These are phyloP conservation scores for Scomber japonicus DNA, from an alignment of 2,113 vertebrate species.

Conservation along the genomic window DNA sequence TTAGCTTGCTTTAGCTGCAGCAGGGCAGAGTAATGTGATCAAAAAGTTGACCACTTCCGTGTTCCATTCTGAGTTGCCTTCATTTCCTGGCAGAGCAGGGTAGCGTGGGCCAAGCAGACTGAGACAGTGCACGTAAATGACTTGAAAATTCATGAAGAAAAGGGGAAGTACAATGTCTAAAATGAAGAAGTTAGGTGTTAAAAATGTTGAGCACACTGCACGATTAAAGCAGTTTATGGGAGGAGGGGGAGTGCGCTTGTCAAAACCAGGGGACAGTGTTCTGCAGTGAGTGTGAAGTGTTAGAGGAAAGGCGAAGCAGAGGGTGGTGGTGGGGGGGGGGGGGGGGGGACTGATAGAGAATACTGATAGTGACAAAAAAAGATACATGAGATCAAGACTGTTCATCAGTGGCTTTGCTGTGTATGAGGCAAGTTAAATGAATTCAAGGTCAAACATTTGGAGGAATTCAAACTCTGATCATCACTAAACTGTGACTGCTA, in stretches of 20 bases:
- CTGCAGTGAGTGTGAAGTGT: not conserved
- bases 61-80: constrained; percentile 75
- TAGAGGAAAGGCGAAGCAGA: not conserved
- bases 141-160: constrained; percentile 47
- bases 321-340: no score
- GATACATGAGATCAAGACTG: fast-evolving
- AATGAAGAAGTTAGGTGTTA: constrained; percentile 75
- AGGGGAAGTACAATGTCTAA: constrained; percentile 66
- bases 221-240: constrained; percentile 26
- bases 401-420: not conserved
- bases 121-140: constrained; percentile 29
- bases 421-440: not conserved
- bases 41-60: constrained; percentile 80
- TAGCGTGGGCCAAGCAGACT: constrained; percentile 4
- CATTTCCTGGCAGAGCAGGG: constrained; percentile 68
- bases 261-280: not conserved
- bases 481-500: not conserved
- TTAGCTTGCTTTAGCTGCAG: constrained; percentile 3
- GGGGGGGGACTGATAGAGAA: not conserved
- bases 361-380: not conserved
- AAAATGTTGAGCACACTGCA: constrained; percentile 32
- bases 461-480: fast-evolving
- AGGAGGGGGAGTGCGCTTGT: not conserved
- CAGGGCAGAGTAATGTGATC: constrained; percentile 29
- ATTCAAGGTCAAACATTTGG: not conserved